Conservation (phyloP, 2,797 vertebrate genomes). For the Poeciliopsis gracilis region DNA sequence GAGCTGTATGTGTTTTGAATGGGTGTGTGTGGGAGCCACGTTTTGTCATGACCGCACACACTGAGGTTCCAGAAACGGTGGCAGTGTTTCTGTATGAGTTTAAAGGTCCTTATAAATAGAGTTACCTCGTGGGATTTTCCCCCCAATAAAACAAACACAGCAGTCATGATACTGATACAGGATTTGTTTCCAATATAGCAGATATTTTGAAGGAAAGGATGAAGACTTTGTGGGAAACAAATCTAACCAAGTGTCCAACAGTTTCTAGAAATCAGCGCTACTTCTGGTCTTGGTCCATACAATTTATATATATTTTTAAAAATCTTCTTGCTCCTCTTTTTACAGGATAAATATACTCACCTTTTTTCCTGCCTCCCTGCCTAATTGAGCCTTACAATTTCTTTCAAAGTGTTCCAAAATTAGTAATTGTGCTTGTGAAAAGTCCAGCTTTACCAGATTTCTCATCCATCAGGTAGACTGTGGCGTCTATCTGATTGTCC, state of each 20-base stretch:
- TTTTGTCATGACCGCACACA: constrained; percentile 62
- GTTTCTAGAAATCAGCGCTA: neutral
- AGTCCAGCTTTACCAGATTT: neutral
- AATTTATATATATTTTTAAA: neutral
- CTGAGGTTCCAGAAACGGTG: constrained; percentile 62
- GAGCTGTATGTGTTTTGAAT: constrained; percentile 55
- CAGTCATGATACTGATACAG: neutral
- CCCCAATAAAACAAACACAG: neutral
- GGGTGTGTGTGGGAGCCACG: constrained; percentile 54
- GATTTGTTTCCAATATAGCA: neutral
- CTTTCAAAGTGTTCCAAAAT: neutral
- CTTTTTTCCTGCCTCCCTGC: neutral
- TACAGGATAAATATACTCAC: neutral
- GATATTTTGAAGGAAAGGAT: neutral
- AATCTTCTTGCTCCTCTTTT: neutral
- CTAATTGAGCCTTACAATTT: neutral
- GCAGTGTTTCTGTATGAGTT: constrained; percentile 59
- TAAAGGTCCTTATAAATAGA: constrained; percentile 39
- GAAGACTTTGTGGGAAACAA: neutral
- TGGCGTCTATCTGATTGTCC: neutral
- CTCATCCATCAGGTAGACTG: neutral
- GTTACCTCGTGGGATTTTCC: neutral
- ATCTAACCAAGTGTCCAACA: neutral
- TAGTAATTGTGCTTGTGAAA: neutral
- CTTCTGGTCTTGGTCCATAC: neutral